These are phyloP conservation scores for Takifugu rubripes DNA, from an alignment of 2,797 vertebrate genomes.

Conservation along the genomic window DNA sequence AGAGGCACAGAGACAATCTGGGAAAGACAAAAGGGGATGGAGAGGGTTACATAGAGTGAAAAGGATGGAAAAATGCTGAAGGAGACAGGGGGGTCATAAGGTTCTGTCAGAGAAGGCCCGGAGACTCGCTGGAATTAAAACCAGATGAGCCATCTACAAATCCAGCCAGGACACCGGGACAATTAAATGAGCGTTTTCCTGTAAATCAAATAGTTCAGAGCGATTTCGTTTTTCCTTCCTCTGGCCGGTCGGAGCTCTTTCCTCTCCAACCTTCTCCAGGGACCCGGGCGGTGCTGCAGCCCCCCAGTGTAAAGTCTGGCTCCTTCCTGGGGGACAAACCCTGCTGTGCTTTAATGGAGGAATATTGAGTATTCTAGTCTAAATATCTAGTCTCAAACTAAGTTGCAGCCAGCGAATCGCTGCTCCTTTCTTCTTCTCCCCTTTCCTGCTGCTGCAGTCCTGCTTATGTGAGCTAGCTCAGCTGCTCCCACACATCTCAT, in stretches of 20 bases:
- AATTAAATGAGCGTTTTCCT: background rate
- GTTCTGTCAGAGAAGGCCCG: conserved; percentile 22
- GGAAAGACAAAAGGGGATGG: conserved; percentile 58
- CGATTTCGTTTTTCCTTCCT: too few species aligned
- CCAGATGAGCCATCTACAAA: conserved; percentile 12
- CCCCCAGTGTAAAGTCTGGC: conserved; percentile 13
- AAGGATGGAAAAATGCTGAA: conserved; percentile 33
- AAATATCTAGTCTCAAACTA: too few species aligned
- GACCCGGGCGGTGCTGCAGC: conserved; percentile 17
- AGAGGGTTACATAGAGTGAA: conserved; percentile 46
- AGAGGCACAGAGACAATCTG: conserved; percentile 69
- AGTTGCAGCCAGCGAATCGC: too few species aligned
- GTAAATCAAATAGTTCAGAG: too few species aligned
- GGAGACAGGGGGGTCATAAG: conserved; percentile 48
- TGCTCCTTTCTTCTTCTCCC: too few species aligned
- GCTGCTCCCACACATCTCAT: too few species aligned
- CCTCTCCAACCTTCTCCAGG: conserved; percentile 2
- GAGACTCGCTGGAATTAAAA: background rate
- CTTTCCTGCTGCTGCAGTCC: too few species aligned
- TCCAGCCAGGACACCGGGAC: background rate
- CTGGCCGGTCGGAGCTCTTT: conserved; percentile 5
- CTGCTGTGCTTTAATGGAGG: conserved; percentile 21
- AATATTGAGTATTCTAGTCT: too few species aligned
- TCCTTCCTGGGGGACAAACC: conserved; percentile 17
- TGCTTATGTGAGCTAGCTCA: too few species aligned